Percentiles rank a stretch among this genome's conserved stretches.
Evolutionary conservation across 2,888 invertebrate species (phyloP).

Genomic region (Smittia aterrima): DNA sequence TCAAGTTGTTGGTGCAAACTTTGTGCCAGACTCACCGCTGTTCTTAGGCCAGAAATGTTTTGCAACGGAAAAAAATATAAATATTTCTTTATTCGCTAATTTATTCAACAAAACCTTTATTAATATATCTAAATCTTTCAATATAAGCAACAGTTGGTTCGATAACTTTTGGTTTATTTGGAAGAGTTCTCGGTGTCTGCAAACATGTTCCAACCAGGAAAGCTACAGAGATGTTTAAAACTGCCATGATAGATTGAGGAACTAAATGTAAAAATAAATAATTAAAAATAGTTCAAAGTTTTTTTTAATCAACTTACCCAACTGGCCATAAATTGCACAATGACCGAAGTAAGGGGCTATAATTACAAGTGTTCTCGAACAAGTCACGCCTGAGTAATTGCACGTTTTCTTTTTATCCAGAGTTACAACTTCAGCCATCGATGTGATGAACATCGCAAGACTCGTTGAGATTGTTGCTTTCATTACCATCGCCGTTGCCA

Average conservation of each 20-base stretch:
- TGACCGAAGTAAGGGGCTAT: slow-evolving; percentile 53
- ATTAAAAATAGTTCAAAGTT: neutral
- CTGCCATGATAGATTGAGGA: neutral
- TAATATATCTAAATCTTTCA: too few species aligned
- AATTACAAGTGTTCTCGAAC: slow-evolving; percentile 53
- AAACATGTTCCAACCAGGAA: neutral
- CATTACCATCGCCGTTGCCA: slow-evolving; percentile 54
- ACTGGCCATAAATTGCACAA: slow-evolving; percentile 50
- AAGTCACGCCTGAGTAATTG: slow-evolving; percentile 53
- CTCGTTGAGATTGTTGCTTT: slow-evolving; percentile 54
- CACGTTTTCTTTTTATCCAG: slow-evolving; percentile 52
- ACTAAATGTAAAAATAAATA: neutral
- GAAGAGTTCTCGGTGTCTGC: neutral
- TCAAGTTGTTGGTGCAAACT: too few species aligned
- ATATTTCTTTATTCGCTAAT: too few species aligned
- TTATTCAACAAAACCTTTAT: too few species aligned
- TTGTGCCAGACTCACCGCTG: too few species aligned
- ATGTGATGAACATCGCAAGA: slow-evolving; percentile 53
- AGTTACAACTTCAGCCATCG: slow-evolving; percentile 50
- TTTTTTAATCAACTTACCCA: neutral
- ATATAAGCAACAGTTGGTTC: too few species aligned
- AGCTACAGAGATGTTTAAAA: neutral
- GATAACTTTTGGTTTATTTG: neutral
- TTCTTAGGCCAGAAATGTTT: too few species aligned
- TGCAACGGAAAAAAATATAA: too few species aligned